Evolutionary conservation across 2,797 vertebrate genomes (phyloP).

Genomic region (Gymnothorax javanicus): DNA sequence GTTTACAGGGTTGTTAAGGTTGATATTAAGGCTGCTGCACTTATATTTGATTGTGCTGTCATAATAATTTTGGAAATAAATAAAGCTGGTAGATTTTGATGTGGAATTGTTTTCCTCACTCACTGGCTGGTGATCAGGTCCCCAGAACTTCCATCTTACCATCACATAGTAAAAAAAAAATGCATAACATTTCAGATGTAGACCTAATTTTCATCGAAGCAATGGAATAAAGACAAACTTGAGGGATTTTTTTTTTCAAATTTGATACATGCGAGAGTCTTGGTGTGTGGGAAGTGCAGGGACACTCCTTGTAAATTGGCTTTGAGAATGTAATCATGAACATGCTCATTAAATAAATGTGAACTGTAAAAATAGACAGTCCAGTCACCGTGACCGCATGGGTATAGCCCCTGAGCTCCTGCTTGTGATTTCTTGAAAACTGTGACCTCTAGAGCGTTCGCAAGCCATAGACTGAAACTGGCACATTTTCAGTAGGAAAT

Average conservation of each 20-base stretch:
- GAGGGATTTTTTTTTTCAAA: not conserved
- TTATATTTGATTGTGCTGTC: slow-evolving; percentile 1
- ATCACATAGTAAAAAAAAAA: not conserved
- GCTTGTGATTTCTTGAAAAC: no score
- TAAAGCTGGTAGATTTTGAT: not conserved
- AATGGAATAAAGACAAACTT: not conserved
- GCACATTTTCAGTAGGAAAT: no score
- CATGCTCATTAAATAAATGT: not conserved
- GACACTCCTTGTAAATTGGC: not conserved
- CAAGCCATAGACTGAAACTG: no score
- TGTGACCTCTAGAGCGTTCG: no score
- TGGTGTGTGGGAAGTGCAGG: not conserved
- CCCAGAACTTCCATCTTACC: not conserved
- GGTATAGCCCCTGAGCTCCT: no score
- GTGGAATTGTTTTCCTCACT: not conserved
- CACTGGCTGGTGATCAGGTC: not conserved
- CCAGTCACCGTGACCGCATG: no score
- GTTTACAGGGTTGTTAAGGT: not conserved
- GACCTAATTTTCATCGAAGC: not conserved
- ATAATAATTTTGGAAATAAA: slow-evolving; percentile 1
- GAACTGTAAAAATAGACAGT: not conserved
- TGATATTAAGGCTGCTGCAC: not conserved
- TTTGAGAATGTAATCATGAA: not conserved
- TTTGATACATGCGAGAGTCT: no score
- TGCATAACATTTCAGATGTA: not conserved